These are phyloP conservation scores for Porites lobata DNA, from an alignment of 92 coral and sea anemone species.

Conservation along the genomic window DNA sequence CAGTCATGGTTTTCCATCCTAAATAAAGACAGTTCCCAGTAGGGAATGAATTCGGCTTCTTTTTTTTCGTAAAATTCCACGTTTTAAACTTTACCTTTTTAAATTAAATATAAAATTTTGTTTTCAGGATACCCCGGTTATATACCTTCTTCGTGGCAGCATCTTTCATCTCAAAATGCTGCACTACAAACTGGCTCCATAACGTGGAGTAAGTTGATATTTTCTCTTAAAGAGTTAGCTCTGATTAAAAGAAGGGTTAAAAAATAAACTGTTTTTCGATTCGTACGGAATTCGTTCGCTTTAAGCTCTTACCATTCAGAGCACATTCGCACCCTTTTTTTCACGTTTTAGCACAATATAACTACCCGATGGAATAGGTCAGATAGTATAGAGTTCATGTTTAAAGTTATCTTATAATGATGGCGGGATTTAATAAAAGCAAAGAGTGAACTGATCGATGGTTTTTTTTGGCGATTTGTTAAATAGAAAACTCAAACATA, in stretches of 20 bases:
- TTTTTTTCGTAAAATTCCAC: no score
- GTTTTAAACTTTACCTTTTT: no score
- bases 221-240: neutral
- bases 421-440: neutral
- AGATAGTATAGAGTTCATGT: no score
- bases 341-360: no score
- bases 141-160: neutral
- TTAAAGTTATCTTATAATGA: no score
- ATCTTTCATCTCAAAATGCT: constrained; percentile 11
- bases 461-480: neutral
- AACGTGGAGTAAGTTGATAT: constrained; percentile 13
- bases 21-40: no score
- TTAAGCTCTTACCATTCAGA: no score
- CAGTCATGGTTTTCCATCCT: no score
- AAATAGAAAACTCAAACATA: constrained; percentile 22
- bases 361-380: no score
- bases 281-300: neutral
- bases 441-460: neutral
- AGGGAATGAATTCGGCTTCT: no score
- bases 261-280: neutral
- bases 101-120: neutral
- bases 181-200: neutral
- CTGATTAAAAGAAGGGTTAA: no score
- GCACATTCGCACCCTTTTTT: no score
- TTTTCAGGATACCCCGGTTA: constrained; percentile 22